A percentile compares a stretch with the other conserved stretches of the same genome.
phyloP scores from a whole-genome alignment of 2,797 vertebrate species.

The Dipus sagitta region DNA sequence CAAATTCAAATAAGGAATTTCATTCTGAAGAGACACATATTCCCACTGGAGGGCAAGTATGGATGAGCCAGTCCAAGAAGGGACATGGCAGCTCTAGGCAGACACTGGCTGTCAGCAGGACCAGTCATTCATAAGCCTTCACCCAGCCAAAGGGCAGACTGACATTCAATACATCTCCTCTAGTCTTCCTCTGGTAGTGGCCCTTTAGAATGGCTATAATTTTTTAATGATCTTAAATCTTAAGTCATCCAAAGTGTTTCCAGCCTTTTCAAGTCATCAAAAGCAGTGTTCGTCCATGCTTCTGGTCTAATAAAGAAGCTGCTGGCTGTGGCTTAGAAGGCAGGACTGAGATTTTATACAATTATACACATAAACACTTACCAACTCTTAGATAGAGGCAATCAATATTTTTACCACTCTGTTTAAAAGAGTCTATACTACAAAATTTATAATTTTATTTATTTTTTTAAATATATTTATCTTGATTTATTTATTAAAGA shows the following conservation, averaged over 20 bases:
- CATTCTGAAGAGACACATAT: constrained; percentile 9
- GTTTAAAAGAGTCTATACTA: background rate
- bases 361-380: background rate
- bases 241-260: background rate
- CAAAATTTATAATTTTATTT: background rate
- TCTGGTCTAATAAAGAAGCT: background rate
- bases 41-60: background rate
- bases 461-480: no score
- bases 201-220: background rate
- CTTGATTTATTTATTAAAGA: no score
- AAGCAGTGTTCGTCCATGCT: background rate
- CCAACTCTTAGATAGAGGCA: background rate
- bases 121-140: background rate
- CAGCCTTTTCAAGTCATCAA: background rate
- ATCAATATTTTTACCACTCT: background rate
- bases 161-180: background rate
- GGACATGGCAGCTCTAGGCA: background rate
- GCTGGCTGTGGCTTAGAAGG: background rate
- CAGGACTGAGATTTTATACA: background rate
- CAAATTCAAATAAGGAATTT: constrained; percentile 6
- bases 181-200: background rate
- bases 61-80: background rate
- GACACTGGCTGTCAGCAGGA: background rate
- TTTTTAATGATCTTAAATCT: background rate
- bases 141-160: background rate